Evolutionary conservation across 2,797 vertebrate genomes (phyloP).

Genomic region (Dendrocincla fuliginosa): DNA sequence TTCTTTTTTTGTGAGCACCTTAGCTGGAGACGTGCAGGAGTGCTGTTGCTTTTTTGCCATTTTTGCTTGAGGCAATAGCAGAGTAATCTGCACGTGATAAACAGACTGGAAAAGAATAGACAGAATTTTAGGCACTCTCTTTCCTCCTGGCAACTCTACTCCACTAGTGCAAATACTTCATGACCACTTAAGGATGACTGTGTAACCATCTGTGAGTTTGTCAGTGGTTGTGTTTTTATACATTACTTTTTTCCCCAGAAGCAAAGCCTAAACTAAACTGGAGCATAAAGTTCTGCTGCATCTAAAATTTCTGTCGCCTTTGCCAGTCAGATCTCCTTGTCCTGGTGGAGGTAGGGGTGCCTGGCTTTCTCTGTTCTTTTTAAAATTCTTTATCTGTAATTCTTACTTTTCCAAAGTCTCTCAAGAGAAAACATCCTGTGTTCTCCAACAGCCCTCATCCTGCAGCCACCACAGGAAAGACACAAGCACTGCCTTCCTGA

Average conservation of each 20-base stretch:
- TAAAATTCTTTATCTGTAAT: not conserved
- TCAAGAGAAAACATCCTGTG: not conserved
- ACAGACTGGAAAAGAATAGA: slow-evolving; percentile 10
- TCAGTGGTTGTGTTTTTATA: not conserved
- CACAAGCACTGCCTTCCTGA: not conserved
- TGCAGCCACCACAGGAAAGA: not conserved
- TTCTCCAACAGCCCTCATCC: not conserved
- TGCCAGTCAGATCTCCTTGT: not conserved
- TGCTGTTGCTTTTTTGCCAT: not conserved
- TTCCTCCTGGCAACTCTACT: not conserved
- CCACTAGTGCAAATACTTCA: not conserved
- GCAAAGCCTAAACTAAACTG: not conserved
- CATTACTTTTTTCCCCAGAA: not conserved
- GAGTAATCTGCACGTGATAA: not conserved
- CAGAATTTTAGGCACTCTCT: not conserved
- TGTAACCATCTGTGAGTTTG: not conserved
- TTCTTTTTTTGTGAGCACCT: not conserved
- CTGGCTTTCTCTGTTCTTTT: not conserved
- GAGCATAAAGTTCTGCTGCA: not conserved
- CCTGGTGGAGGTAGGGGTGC: not conserved
- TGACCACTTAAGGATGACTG: not conserved
- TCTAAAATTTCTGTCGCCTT: not conserved
- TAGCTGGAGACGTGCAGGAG: not conserved
- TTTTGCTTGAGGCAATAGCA: not conserved
- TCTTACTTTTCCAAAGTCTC: not conserved